phyloP scores from a whole-genome alignment of 2,888 invertebrate species.

The Pedicia rivosa region DNA sequence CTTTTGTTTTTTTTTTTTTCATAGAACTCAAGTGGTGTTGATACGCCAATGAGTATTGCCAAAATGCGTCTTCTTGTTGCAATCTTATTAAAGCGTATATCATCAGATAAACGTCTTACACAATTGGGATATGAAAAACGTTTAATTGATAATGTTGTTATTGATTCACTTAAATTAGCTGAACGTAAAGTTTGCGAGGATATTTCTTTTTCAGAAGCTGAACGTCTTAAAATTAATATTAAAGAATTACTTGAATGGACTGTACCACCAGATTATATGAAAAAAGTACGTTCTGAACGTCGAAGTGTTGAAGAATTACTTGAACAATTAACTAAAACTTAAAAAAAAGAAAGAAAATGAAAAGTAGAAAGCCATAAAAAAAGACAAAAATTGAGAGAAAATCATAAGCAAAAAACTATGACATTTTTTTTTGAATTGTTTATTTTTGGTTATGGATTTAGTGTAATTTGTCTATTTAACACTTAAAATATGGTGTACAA shows the following conservation, averaged over 20 bases:
- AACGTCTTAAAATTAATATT: slow-evolving; percentile 55
- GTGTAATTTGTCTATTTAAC: too few species aligned
- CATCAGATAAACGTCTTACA: slow-evolving; percentile 58
- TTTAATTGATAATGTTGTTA: slow-evolving; percentile 65
- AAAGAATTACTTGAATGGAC: slow-evolving; percentile 66
- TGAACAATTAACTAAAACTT: slow-evolving; percentile 43
- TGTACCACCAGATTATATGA: slow-evolving; percentile 63
- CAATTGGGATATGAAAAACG: slow-evolving; percentile 57
- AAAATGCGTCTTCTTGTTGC: slow-evolving; percentile 66
- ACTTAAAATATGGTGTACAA: too few species aligned
- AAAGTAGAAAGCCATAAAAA: too few species aligned
- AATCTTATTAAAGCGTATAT: slow-evolving; percentile 66
- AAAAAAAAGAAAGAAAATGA: neutral
- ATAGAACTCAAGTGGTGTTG: too few species aligned
- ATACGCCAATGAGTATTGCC: slow-evolving; percentile 48
- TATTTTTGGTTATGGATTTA: too few species aligned
- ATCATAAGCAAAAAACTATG: too few species aligned
- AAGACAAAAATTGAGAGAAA: too few species aligned
- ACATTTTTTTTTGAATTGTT: too few species aligned
- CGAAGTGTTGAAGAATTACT: slow-evolving; percentile 64
- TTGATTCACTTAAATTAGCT: slow-evolving; percentile 60
- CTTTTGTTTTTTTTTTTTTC: too few species aligned
- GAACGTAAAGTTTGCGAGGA: slow-evolving; percentile 49
- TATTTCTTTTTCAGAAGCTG: slow-evolving; percentile 37
- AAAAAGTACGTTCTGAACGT: slow-evolving; percentile 53